Conservation (phyloP, 2,888 invertebrate species). For the Prosopocoilus inquinatus region DNA sequence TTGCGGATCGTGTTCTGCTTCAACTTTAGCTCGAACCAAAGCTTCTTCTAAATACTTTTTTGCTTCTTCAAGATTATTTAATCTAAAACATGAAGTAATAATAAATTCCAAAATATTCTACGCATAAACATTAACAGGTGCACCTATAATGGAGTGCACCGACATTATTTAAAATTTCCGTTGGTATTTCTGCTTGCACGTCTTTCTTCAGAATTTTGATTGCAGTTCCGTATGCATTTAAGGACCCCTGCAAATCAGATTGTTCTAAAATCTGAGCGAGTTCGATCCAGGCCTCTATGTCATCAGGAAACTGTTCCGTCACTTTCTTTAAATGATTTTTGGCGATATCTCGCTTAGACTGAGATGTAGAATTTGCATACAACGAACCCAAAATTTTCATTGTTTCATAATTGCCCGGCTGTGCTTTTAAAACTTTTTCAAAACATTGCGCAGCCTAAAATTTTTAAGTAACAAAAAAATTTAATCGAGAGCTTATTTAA, state of each 20-base stretch:
- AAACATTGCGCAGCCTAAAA: conserved; percentile 93
- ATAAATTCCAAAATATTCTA: neutral
- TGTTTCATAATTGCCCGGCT: conserved; percentile 98
- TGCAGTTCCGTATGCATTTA: conserved; percentile 91
- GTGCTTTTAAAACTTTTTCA: conserved; percentile 95
- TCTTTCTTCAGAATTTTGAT: conserved; percentile 89
- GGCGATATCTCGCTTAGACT: conserved; percentile 89
- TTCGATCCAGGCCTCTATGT: conserved; percentile 99
- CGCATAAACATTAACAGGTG: neutral
- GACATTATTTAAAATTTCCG: conserved; percentile 97
- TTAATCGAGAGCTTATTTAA: neutral
- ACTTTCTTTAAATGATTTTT: conserved; percentile 92
- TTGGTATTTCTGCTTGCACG: conserved; percentile 91
- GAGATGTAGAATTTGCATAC: conserved; percentile 87
- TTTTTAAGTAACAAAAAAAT: neutral
- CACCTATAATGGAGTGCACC: conserved; percentile 85
- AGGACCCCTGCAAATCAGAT: conserved; percentile 83
- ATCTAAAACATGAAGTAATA: conserved; percentile 51
- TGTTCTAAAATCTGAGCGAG: conserved; percentile 97
- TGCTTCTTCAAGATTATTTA: conserved; percentile 84
- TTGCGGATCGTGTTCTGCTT: conserved; percentile 82
- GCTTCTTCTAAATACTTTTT: conserved; percentile 84
- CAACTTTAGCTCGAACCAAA: conserved; percentile 76
- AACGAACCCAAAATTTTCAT: conserved; percentile 98
- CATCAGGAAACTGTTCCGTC: conserved; percentile 95